These are phyloP conservation scores for Cliona cf. orientalis DNA, from an alignment of 37 sponge, comb jelly and placozoan genomes.

Conservation along the genomic window DNA sequence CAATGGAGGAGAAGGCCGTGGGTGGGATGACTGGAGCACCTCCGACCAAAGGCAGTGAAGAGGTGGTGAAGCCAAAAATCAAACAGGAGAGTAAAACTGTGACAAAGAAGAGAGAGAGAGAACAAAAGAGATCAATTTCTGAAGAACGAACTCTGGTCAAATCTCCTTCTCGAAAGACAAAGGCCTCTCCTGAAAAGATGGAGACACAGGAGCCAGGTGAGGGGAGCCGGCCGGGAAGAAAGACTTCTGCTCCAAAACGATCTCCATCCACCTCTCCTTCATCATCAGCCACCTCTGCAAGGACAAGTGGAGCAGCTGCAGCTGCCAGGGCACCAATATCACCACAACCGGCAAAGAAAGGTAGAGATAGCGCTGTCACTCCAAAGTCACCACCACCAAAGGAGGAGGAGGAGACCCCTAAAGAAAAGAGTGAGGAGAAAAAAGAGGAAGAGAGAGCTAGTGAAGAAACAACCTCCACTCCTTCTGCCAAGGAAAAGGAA, in stretches of 20 bases:
- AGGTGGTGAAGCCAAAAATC: no score
- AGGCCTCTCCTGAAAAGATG: no score
- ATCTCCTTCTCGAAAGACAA: no score
- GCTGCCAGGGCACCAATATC: not conserved
- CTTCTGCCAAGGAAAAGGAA: not conserved
- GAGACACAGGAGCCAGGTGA: no score
- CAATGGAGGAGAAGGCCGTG: no score
- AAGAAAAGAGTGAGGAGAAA: conserved; percentile 4
- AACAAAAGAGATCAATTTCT: no score
- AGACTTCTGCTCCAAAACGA: not conserved
- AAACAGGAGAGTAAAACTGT: no score
- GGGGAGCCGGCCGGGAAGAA: no score
- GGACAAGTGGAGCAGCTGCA: not conserved
- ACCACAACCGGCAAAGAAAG: not conserved
- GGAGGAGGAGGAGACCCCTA: conserved; percentile 29
- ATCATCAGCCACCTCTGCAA: not conserved
- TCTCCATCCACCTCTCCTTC: not conserved
- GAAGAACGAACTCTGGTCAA: no score
- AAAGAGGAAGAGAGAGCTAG: conserved; percentile 3
- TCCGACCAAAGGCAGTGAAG: no score
- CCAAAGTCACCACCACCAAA: conserved; percentile 14
- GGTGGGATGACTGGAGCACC: no score
- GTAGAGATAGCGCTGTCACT: not conserved
- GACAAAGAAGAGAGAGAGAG: no score
- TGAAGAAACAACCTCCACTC: conserved; percentile 1